Base-by-base conservation (phyloP, 2,797 vertebrate genomes). In the Rhynchonycteris naso region DNA sequence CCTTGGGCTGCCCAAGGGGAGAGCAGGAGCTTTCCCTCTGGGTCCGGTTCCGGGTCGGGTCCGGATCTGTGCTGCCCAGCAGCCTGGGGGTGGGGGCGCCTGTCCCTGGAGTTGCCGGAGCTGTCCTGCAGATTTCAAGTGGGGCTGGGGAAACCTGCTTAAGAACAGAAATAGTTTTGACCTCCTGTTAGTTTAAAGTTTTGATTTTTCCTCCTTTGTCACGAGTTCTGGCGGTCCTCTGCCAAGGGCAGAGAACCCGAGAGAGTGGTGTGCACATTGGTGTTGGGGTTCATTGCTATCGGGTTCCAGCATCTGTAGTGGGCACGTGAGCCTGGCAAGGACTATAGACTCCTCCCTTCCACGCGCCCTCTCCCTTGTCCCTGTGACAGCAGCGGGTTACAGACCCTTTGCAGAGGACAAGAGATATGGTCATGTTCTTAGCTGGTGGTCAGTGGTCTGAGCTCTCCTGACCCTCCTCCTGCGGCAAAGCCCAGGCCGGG, bases 341-440 rank as follows among this genome's bases (percentile, higher is more conserved):
- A 18, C 82, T 14, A n/a, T 1, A 9, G 38, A 26, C n/a, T 0
- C 16, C 2, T 1, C 58, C 43, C 24, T 68, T 33, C 13, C 18
- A 4, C 18, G 0, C 0, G 1, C 35, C 22, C 2, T 58, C 5
- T n/a, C n/a, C 52, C 1, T 0, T 11, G 2, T 4, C 58, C 69
- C 56, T 9, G 1, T 5, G 38, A 16, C 6, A 0, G 74, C 71
- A 33, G 33, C 0, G 1, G 28, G 21, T 2, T 28, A 65, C 33
- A 38, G 58, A 24, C 35, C 35, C 47, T 66, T 38, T 28, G 22
- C n/a, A 50, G 74, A 50, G 74, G 75, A 4, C 24, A 0, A 4
- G 13, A 18, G 19, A n/a, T 10, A 0, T 9, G 2, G 2, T 35
- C 16, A 3, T 63, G 3, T 28, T 47, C 65, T 79, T 28, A 21